Percentiles rank a stretch among this genome's conserved stretches.
Conservation (phyloP, 2,888 invertebrate species). For the Leucophenga montana region DNA sequence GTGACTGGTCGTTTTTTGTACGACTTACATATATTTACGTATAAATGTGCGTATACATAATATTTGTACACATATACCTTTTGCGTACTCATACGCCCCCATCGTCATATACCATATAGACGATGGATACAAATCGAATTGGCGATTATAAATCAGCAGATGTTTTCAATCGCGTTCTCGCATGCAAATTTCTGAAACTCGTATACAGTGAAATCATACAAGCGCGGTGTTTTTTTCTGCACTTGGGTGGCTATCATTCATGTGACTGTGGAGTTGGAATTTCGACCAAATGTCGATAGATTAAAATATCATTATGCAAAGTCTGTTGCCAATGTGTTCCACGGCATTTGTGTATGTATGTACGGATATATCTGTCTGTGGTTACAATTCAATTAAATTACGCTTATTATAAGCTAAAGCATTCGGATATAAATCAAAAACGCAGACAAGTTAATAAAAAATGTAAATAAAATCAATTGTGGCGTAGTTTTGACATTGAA, state of each 20-base stretch:
- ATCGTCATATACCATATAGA: background rate
- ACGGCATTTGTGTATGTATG: background rate
- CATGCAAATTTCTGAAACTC: background rate
- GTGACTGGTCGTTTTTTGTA: background rate
- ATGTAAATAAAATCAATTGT: background rate
- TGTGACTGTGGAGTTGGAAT: too few relatives aligned
- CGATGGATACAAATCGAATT: slow-evolving; percentile 9
- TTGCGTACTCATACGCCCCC: background rate
- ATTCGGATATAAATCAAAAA: slow-evolving; percentile 18
- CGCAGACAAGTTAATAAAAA: slow-evolving; percentile 19
- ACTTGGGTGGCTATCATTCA: too few relatives aligned
- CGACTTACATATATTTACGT: background rate
- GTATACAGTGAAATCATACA: too few relatives aligned
- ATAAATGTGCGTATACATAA: background rate
- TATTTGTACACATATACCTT: background rate
- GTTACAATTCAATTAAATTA: slow-evolving; percentile 25
- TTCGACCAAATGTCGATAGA: slow-evolving; percentile 1
- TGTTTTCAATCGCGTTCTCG: slow-evolving; percentile 19
- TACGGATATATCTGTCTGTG: background rate
- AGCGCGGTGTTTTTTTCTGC: too few relatives aligned
- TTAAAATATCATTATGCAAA: slow-evolving; percentile 23
- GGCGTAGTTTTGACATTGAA: too few relatives aligned
- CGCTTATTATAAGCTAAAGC: slow-evolving; percentile 23
- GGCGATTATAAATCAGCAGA: slow-evolving; percentile 27
- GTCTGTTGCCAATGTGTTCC: background rate